phyloP scores from a whole-genome alignment of 2,113 vertebrate species.

The Sula dactylatra region DNA sequence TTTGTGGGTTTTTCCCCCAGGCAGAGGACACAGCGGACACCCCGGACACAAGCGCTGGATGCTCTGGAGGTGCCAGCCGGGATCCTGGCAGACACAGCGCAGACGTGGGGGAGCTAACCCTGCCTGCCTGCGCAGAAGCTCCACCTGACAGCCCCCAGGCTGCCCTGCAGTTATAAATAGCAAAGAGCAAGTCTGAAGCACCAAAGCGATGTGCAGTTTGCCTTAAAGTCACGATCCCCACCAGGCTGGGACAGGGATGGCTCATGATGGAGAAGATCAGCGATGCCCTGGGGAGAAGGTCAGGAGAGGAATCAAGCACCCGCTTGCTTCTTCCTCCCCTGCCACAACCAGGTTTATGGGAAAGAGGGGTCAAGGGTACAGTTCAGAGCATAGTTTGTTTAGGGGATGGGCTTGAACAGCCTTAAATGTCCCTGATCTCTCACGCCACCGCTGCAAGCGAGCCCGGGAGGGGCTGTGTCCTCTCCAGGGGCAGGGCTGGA shows the following conservation, averaged over 20 bases:
- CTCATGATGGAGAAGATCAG: not conserved
- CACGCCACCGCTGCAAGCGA: rapidly evolving
- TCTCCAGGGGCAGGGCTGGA: not conserved
- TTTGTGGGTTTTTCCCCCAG: not conserved
- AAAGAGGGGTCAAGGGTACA: not conserved
- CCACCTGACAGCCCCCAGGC: not conserved
- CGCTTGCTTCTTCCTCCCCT: not conserved
- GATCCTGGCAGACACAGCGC: rapidly evolving
- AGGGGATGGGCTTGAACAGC: too few species aligned
- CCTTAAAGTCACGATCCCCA: not conserved
- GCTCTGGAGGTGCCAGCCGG: not conserved
- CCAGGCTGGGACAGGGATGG: not conserved
- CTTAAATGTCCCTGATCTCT: rapidly evolving
- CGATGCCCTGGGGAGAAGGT: not conserved
- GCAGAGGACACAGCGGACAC: not conserved
- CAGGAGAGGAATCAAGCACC: not conserved
- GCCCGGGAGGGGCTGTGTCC: not conserved
- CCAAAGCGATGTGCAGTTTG: rapidly evolving
- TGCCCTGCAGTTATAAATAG: not conserved
- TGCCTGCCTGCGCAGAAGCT: not conserved
- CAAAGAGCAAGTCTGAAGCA: not conserved
- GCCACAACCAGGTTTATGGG: rapidly evolving
- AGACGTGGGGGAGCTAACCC: not conserved
- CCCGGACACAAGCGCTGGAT: rapidly evolving
- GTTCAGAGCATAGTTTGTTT: not conserved